These are phyloP conservation scores for Leucophora obtusa DNA, from an alignment of 2,888 invertebrate genomes.

Conservation along the genomic window DNA sequence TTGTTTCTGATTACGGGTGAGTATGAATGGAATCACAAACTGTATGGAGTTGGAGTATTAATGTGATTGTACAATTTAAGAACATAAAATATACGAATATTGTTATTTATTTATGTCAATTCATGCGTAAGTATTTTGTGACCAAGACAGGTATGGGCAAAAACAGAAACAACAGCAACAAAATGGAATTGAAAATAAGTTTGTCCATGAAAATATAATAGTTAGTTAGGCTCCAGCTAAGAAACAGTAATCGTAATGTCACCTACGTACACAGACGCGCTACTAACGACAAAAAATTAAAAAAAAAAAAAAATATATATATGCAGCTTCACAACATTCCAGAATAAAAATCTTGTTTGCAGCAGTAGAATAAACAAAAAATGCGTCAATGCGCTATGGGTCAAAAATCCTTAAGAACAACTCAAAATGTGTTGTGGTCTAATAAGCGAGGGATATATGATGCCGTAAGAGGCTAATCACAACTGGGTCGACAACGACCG, in stretches of 20 bases:
- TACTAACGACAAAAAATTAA: constrained; percentile 6
- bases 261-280: constrained; percentile 54
- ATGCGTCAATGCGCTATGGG: constrained; percentile 39
- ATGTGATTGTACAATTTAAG: not conserved
- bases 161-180: constrained; percentile 1
- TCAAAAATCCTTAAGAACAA: no score
- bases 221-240: constrained; percentile 45
- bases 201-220: constrained; percentile 20
- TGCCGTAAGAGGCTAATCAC: no score
- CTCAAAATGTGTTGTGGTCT: no score
- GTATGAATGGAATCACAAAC: constrained; percentile 16
- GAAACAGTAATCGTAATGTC: constrained; percentile 61
- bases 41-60: not conserved
- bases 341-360: constrained; percentile 58
- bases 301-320: not conserved
- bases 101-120: constrained; percentile 61
- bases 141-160: constrained; percentile 5
- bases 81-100: constrained; percentile 44
- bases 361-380: constrained; percentile 11
- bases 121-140: constrained; percentile 48
- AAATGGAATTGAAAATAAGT: constrained; percentile 47
- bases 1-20: constrained; percentile 20
- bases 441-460: no score
- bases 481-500: no score
- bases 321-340: constrained; percentile 60